Percentiles rank a stretch among this genome's conserved stretches.
phyloP scores from a whole-genome alignment of 2,888 invertebrate species.

The Fragum whitleyi region DNA sequence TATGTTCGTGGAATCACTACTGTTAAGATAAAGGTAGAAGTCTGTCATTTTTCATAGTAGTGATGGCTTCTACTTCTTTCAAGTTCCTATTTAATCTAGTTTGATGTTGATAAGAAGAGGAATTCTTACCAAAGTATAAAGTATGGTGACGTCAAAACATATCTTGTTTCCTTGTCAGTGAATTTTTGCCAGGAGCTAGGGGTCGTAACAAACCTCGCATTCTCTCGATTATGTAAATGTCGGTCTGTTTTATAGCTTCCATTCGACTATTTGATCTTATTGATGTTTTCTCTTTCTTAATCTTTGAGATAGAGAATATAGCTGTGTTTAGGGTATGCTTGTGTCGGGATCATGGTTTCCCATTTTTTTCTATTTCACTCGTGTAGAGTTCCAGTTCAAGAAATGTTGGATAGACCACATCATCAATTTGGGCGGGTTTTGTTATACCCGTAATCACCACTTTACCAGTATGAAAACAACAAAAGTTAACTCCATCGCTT shows the following conservation, averaged over 20 bases:
- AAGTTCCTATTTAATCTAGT: not conserved
- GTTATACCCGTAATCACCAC: slow-evolving; percentile 44
- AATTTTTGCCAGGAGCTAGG: too few species aligned
- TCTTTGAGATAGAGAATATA: too few species aligned
- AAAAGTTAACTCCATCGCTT: slow-evolving; percentile 7
- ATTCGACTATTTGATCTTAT: too few species aligned
- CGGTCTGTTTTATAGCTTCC: slow-evolving; percentile 9
- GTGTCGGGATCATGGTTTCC: too few species aligned
- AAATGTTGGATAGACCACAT: not conserved
- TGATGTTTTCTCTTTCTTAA: too few species aligned
- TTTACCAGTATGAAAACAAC: slow-evolving; percentile 44
- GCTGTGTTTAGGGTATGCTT: too few species aligned
- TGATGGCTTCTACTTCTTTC: not conserved
- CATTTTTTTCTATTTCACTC: not conserved
- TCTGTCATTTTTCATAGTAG: not conserved
- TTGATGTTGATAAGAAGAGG: slow-evolving; percentile 2
- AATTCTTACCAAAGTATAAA: slow-evolving; percentile 19
- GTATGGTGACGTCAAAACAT: not conserved
- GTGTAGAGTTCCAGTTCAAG: slow-evolving; percentile 21
- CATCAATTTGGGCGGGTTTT: slow-evolving; percentile 2
- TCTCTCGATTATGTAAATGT: slow-evolving; percentile 8
- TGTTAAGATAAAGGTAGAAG: too few species aligned
- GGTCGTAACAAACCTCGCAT: too few species aligned
- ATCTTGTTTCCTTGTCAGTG: too few species aligned
- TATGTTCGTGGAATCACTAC: too few species aligned